Evolutionary conservation across 2,797 vertebrate species (phyloP).

Genomic region (Pagetopsis macropterus): DNA sequence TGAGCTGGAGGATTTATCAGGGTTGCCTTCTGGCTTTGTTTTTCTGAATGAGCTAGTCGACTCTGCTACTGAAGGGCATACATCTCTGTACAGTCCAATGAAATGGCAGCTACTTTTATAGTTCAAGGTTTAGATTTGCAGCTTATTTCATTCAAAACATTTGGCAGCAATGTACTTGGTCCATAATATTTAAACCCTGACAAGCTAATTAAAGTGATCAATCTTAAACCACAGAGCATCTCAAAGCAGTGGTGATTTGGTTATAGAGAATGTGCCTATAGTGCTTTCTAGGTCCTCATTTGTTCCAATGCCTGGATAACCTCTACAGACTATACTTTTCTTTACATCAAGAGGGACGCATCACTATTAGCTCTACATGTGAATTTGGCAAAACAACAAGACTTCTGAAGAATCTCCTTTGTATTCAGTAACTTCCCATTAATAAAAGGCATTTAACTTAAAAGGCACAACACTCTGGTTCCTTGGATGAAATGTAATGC

Average conservation of each 20-base stretch:
- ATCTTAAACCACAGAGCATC: slow-evolving; percentile 20
- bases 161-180: background rate
- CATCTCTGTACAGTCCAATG: slow-evolving; percentile 30
- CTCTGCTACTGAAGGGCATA: slow-evolving; percentile 35
- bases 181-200: slow-evolving; percentile 15
- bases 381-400: background rate
- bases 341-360: background rate
- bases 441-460: slow-evolving; percentile 52
- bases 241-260: slow-evolving; percentile 19
- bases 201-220: slow-evolving; percentile 13
- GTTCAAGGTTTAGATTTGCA: slow-evolving; percentile 3
- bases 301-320: slow-evolving; percentile 16
- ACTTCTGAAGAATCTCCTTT: slow-evolving; percentile 2
- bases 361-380: slow-evolving; percentile 14
- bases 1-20: slow-evolving; percentile 1
- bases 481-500: background rate
- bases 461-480: slow-evolving; percentile 6
- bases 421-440: slow-evolving; percentile 15
- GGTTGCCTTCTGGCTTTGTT: slow-evolving; percentile 20
- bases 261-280: slow-evolving; percentile 12
- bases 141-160: slow-evolving; percentile 28
- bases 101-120: slow-evolving; percentile 75
- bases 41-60: slow-evolving; percentile 9
- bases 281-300: slow-evolving; percentile 50
- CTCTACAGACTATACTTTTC: slow-evolving; percentile 6